Conservation (phyloP, 2,797 vertebrate species). For the Bryconaethiops microstoma region DNA sequence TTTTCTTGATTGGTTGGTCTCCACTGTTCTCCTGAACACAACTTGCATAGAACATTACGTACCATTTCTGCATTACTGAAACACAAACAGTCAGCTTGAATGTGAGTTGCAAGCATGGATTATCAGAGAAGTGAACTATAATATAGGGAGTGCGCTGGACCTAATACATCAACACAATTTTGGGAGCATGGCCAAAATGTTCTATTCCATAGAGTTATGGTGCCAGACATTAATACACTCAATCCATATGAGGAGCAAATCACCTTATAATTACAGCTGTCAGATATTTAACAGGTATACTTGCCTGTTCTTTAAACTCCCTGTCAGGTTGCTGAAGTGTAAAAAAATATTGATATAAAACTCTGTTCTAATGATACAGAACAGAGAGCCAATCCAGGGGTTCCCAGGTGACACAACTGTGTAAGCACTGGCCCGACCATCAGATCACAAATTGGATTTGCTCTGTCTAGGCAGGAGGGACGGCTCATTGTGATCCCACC, state of each 20-base stretch:
- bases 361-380: too few species aligned
- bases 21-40: neutral
- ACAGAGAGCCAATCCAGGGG: too few species aligned
- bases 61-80: neutral
- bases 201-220: neutral
- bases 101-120: neutral
- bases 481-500: too few species aligned
- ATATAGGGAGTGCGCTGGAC: neutral
- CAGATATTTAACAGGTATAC: constrained; percentile 3
- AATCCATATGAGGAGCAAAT: constrained; percentile 6
- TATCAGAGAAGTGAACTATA: neutral
- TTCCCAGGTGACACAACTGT: too few species aligned
- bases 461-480: too few species aligned
- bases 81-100: neutral
- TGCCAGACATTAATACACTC: neutral
- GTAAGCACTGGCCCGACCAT: too few species aligned
- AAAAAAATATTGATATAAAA: too few species aligned
- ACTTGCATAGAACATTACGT: neutral
- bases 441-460: too few species aligned
- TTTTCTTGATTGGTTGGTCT: neutral
- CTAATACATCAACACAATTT: constrained; percentile 3
- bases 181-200: constrained; percentile 1
- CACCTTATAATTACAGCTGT: constrained; percentile 2
- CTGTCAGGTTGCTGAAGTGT: neutral
- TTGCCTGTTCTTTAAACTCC: neutral